Base-by-base conservation (phyloP, 2,113 vertebrate genomes). In the Scomber scombrus region DNA sequence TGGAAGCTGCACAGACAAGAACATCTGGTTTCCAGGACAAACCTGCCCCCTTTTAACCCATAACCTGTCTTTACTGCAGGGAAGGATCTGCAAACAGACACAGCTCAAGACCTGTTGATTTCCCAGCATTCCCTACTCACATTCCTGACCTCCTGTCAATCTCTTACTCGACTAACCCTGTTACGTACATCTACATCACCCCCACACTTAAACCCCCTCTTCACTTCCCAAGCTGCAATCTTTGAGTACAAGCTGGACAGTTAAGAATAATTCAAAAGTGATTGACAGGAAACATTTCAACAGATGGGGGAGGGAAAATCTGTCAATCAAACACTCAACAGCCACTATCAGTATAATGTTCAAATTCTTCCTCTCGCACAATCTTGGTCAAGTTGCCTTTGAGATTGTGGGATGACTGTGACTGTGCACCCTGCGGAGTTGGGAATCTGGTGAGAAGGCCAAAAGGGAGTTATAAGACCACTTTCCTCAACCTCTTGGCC, bases 101-200 rank as follows among this genome's bases (percentile, higher is more conserved):
- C 83, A 80, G 60, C 77, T 84, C 69, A 18, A 81, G 76, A 94
- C 89, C 90, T 92, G 87, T 86, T 89, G 87, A 88, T 84, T 87
- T 91, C 89, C 88, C 90, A 91, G 88, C 89, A 91, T 92, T 84
- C 93, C 49, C 75, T 19, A 80, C 89, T 91, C 81, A 66, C 92
- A 93, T 94, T 94, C 92, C 90, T 93, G 92, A 92, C 92, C 92
- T 93, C 92, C 85, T 91, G 92, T 93, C 92, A 93, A 65, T 89
- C 88, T 88, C 66, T 86, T 23, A 67, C 80, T 91, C 78, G 75
- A 89, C 77, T 91, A 84, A 73, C 73, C 71, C 71, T 64, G 19
- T 57, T 73, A 64, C 58, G 75, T 81, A 61, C 40, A 65, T 81
- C 75, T n/a, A 69, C 75, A 23, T 71, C 57, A 74, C 67, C 80